Conservation (phyloP, 2,888 invertebrate genomes). For the Cartodere bifasciata region DNA sequence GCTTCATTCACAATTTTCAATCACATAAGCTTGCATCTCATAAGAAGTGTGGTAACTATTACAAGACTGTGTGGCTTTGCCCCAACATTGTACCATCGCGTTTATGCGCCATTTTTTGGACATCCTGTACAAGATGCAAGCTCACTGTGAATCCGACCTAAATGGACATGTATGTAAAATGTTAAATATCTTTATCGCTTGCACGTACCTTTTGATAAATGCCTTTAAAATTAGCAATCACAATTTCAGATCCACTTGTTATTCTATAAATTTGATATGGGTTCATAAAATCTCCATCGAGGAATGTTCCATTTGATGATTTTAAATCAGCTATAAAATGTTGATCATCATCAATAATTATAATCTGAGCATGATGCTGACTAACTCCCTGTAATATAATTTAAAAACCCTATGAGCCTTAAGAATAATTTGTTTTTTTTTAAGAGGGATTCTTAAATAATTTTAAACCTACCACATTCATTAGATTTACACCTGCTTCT, state of each 20-base stretch:
- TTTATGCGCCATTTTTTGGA: no score
- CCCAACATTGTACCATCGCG: no score
- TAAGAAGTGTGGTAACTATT: no score
- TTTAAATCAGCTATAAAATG: constrained; percentile 29
- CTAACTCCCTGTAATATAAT: constrained; percentile 26
- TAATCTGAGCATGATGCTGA: constrained; percentile 29
- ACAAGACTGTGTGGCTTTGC: no score
- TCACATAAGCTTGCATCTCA: no score
- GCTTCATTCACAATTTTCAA: no score
- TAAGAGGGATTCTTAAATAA: no score
- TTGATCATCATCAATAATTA: constrained; percentile 23
- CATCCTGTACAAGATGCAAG: no score
- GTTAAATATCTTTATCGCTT: neutral
- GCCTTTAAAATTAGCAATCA: constrained; percentile 22
- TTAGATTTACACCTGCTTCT: constrained; percentile 26
- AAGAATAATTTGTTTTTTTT: constrained; percentile 3
- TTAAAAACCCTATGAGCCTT: neutral
- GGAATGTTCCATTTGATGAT: constrained; percentile 29
- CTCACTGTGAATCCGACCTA: constrained; percentile 15
- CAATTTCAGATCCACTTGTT: constrained; percentile 19
- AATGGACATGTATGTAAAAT: constrained; percentile 1
- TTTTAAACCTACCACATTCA: constrained; percentile 25
- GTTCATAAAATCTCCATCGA: constrained; percentile 20
- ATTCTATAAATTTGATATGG: constrained; percentile 25
- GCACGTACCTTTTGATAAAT: constrained; percentile 17